Evolutionary conservation across 2,797 vertebrate genomes (phyloP), one percentile per base, ranked within the genome.

Genomic region (Lycodopsis pacificus): DNA sequence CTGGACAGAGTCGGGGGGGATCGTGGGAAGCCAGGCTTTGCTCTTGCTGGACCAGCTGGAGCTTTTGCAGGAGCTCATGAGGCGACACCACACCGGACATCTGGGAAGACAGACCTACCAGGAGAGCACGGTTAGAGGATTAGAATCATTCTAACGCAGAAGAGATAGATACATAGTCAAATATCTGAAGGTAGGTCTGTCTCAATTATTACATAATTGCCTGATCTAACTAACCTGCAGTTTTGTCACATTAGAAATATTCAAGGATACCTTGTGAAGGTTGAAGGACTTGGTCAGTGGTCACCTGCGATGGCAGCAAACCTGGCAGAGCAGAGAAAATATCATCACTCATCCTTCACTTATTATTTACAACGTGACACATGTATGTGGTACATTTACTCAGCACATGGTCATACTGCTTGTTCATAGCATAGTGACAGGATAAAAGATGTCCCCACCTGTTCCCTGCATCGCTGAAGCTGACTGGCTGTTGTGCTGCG

Each of bases 21-120:
- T 96, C 94, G 32, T 74, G 87, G 48, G 93, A 81, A 0, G 90
- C 81, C 36, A 94, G 83, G 77, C 93, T 96, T 76, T 98, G 97
- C 15, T 98, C 96, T 81, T 97, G 96, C 57, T 97, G 97, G 25
- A 97, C 96, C 12, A 96, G 89, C 82, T 97, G 97, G 9, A 99
- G 96, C 77, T 96, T 98, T 72, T 96, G 96, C 76, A 99, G 67
- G 10, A 99, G 91, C 86, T 97, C 97, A 4, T 96, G 96, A 49
- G 97, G 96, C 1, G 97, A 97, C 75, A 97, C 92, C 80, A 96
- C 94, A 2, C 96, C 95, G 0, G 86, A 66, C 62, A 92, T 72
- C 54, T 89, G 91, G 8, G 80, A 64, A 19, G 88, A 65, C 48
- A 76, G 71, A 61, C 78, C 93, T 92, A 73, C 46, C 1, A 10